Conservation (phyloP, 2,113 vertebrate species). For the Gila orcuttii region DNA sequence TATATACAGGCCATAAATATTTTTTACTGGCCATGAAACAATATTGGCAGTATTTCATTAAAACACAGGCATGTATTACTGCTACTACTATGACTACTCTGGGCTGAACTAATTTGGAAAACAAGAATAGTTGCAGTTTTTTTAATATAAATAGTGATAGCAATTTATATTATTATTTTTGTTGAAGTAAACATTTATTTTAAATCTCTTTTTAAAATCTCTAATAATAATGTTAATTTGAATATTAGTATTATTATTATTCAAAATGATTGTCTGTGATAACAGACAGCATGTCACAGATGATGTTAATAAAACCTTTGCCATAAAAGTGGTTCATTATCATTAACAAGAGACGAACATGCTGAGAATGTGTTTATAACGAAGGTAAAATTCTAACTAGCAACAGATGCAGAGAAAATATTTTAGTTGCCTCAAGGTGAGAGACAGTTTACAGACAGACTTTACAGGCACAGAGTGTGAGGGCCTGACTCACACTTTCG, state of each 20-base stretch:
- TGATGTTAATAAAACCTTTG: neutral
- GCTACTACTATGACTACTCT: neutral
- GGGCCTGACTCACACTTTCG: neutral
- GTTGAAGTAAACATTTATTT: too few relatives aligned
- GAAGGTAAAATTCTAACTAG: neutral
- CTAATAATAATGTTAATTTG: too few relatives aligned
- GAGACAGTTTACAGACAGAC: constrained; percentile 6
- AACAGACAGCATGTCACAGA: neutral
- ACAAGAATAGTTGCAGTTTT: neutral
- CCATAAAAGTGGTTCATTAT: constrained; percentile 6
- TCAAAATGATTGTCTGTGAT: neutral
- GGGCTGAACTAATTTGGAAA: neutral
- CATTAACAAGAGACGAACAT: neutral
- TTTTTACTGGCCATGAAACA: neutral
- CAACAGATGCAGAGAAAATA: neutral
- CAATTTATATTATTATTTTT: too few relatives aligned
- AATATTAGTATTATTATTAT: too few relatives aligned
- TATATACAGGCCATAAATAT: neutral
- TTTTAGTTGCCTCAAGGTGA: constrained; percentile 9
- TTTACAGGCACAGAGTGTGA: neutral
- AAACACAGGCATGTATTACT: neutral
- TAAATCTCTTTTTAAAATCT: too few relatives aligned
- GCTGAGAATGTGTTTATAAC: neutral
- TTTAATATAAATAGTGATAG: too few relatives aligned
- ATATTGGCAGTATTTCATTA: neutral